phyloP scores from a whole-genome alignment of 92 coral and sea anemone genomes.

The Phenganax stokvisi region DNA sequence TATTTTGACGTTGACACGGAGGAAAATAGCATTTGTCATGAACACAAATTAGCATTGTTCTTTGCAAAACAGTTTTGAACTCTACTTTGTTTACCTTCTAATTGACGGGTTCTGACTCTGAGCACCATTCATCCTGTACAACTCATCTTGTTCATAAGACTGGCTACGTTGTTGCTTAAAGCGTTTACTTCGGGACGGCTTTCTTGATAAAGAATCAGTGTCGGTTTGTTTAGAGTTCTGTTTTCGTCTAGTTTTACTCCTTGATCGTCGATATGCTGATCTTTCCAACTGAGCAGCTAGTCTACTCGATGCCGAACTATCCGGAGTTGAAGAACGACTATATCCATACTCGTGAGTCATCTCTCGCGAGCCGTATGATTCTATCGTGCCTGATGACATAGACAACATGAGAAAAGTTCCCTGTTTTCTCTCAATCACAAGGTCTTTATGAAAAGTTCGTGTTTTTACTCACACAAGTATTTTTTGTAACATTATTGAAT shows the following conservation, averaged over 20 bases:
- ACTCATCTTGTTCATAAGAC: constrained; percentile 1
- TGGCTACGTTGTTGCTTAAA: constrained; percentile 50
- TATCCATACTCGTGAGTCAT: constrained; percentile 63
- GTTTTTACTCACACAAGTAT: neutral
- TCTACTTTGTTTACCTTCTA: constrained; percentile 25
- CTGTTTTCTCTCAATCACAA: neutral
- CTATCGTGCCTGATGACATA: constrained; percentile 66
- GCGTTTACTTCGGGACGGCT: constrained; percentile 56
- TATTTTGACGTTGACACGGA: neutral
- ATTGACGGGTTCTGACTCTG: constrained; percentile 7
- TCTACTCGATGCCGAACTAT: constrained; percentile 72
- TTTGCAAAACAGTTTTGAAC: neutral
- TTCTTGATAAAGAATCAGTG: neutral
- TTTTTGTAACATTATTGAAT: neutral
- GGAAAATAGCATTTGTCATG: neutral
- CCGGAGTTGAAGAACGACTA: constrained; percentile 50
- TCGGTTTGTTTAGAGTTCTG: constrained; percentile 14
- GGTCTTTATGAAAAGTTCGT: constrained; percentile 10
- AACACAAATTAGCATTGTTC: constrained; percentile 26
- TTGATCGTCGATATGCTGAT: constrained; percentile 87
- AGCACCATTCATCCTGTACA: constrained; percentile 6
- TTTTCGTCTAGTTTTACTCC: constrained; percentile 39
- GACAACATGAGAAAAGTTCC: constrained; percentile 32
- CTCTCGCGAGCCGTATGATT: constrained; percentile 61
- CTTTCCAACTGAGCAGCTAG: constrained; percentile 90